Percentiles rank a stretch among this genome's conserved stretches.
Conservation (phyloP, 2,888 invertebrate species). For the Cantharis nigra region DNA sequence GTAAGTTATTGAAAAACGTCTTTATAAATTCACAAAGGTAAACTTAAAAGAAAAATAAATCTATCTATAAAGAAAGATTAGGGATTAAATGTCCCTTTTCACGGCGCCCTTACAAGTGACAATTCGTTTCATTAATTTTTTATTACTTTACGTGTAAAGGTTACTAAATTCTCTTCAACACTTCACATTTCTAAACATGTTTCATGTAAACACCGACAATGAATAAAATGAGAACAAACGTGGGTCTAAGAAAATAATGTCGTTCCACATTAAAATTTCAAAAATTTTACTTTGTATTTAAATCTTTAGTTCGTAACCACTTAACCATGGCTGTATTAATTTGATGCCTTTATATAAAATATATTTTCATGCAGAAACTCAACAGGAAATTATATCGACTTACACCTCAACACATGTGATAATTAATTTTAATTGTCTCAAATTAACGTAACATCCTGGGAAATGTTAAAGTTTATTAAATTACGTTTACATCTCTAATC, state of each 20-base stretch:
- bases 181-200: conserved; percentile 1
- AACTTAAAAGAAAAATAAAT: conserved; percentile 2
- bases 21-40: not conserved
- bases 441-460: conserved; percentile 6
- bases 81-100: conserved; percentile 5
- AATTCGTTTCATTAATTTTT: conserved; percentile 24
- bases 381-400: not conserved
- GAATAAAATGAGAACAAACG: not conserved
- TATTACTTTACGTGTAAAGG: conserved; percentile 23
- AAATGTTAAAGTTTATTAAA: conserved; percentile 6
- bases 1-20: not conserved
- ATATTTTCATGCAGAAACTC: not conserved
- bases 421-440: conserved; percentile 10
- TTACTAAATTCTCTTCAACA: conserved; percentile 10
- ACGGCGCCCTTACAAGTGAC: conserved; percentile 10
- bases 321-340: not conserved
- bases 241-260: not conserved
- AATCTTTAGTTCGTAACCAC: not conserved
- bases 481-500: conserved; percentile 12
- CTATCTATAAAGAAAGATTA: not conserved
- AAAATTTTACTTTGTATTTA: not conserved
- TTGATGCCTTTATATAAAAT: not conserved
- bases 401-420: conserved; percentile 3
- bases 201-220: not conserved
- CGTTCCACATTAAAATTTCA: not conserved